Base-by-base conservation (phyloP, 2,113 vertebrate genomes). In the Pimephales promelas region DNA sequence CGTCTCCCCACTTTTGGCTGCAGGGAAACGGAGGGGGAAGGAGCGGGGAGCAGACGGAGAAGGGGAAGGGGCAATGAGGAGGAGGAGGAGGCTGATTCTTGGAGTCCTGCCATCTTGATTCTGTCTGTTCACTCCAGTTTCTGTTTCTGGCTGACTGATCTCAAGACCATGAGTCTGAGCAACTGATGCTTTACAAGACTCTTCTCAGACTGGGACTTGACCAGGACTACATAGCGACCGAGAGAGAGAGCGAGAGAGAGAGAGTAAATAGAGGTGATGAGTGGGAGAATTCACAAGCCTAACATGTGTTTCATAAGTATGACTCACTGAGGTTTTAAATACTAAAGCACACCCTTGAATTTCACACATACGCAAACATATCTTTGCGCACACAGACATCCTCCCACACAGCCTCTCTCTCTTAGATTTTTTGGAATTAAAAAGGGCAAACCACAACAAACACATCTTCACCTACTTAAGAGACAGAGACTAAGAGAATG, bases 321-420 rank as follows among this genome's bases (percentile, higher is more conserved):
- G 82, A 89, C 57, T 88, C 82, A 89, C 66, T 16, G 34, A 34
- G 80, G 77, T 86, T 86, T 83, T 88, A 86, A 81, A 92, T 90
- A 92, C 92, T 92, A 90, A 90, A 91, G 90, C 89, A 88, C 86
- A 91, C 89, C 54, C 87, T 90, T 93, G 89, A 93, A 91, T 90
- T 90, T 90, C 85, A 90, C 90, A 87, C 87, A 88, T 78, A 86
- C 52, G 66, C 72, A 61, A 79, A 82, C 79, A 68, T 72, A 47
- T 57, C 36, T 80, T 77, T 56, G 57, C 56, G 26, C 40, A 59
- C 80, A 83, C 49, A 70, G 83, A 52, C 49, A 78, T 57, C 68
- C 85, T 54, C 79, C 81, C 62, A 83, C 81, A 71, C 66, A 68
- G 68, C 62, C 82, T 74, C 70, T 75, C 84, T 81, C 70, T 84